Conservation (phyloP, 1,140 invertebrate genomes). For the Nasonia longicornis region DNA sequence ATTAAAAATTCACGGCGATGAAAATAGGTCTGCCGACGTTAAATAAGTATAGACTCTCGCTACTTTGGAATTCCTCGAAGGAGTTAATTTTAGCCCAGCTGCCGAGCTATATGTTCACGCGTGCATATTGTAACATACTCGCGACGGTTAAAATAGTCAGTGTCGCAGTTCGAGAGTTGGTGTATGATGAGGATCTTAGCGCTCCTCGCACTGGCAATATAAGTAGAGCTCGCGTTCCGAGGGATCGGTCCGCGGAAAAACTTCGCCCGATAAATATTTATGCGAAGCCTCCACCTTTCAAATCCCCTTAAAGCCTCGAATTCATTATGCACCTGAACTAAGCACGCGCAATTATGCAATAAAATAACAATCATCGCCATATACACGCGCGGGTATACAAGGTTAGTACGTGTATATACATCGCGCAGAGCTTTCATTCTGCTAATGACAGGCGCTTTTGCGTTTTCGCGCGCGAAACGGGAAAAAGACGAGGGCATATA, state of each 20-base stretch:
- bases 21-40: no score
- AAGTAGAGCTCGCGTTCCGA: no score
- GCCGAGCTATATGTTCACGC: no score
- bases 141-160: background rate
- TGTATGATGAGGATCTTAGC: background rate
- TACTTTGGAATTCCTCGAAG: no score
- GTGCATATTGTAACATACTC: no score
- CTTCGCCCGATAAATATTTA: slow-evolving; percentile 22
- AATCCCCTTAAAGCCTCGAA: background rate
- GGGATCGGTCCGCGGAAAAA: background rate
- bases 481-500: slow-evolving; percentile 19
- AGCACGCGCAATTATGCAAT: slow-evolving; percentile 34
- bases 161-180: background rate
- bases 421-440: slow-evolving; percentile 24
- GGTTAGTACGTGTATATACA: background rate
- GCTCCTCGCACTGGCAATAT: no score
- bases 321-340: slow-evolving; percentile 17
- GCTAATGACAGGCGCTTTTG: slow-evolving; percentile 34
- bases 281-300: background rate
- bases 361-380: slow-evolving; percentile 41
- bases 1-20: background rate
- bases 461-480: slow-evolving; percentile 37
- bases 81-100: no score
- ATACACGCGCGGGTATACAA: slow-evolving; percentile 17
- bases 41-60: no score